Conservation (phyloP, 2,888 invertebrate species). For the Abscondita cerata region DNA sequence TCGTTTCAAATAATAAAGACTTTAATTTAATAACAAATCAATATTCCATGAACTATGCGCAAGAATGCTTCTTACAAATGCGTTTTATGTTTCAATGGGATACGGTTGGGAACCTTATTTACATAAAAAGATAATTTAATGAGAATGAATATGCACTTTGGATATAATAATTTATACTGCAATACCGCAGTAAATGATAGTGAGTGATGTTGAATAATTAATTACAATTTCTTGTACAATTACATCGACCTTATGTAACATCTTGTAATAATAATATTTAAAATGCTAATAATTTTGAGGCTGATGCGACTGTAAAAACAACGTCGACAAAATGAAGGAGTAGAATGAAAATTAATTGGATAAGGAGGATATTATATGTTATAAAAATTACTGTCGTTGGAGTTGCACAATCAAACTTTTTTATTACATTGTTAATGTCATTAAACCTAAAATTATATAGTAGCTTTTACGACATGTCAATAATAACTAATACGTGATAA, state of each 20-base stretch:
- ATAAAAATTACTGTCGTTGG: too few species aligned
- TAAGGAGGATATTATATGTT: too few species aligned
- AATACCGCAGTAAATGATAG: neutral
- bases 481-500: too few species aligned
- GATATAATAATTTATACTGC: neutral
- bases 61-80: slow-evolving; percentile 12
- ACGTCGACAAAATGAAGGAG: too few species aligned
- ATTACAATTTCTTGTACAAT: neutral
- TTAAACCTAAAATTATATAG: too few species aligned
- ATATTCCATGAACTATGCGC: slow-evolving; percentile 14
- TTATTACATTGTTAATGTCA: too few species aligned
- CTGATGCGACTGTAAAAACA: too few species aligned
- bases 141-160: neutral
- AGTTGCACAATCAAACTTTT: too few species aligned
- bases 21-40: slow-evolving; percentile 17
- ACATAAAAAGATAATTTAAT: neutral
- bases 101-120: slow-evolving; percentile 7
- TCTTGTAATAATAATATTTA: too few species aligned
- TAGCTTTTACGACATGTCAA: too few species aligned
- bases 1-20: slow-evolving; percentile 9
- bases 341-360: too few species aligned
- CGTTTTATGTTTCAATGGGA: slow-evolving; percentile 9
- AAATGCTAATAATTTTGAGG: too few species aligned
- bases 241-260: neutral
- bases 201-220: slow-evolving; percentile 2